These are phyloP conservation scores for Pantherophis guttatus DNA, from an alignment of 2,113 vertebrate species.

Conservation along the genomic window DNA sequence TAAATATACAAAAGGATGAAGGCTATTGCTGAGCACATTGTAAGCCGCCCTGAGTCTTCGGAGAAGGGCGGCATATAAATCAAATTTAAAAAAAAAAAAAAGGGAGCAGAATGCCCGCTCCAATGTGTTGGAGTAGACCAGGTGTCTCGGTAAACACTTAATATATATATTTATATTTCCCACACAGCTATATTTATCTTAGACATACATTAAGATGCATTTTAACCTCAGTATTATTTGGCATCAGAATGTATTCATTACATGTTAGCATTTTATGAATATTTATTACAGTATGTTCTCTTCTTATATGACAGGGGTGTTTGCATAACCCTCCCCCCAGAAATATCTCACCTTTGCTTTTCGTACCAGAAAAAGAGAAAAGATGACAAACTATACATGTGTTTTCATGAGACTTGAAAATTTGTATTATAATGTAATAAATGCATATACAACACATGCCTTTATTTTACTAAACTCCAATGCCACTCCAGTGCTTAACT, in stretches of 20 bases:
- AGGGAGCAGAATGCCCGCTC: too few relatives aligned
- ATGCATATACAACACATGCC: background rate
- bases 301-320: background rate
- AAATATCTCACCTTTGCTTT: background rate
- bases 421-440: background rate
- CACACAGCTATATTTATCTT: background rate
- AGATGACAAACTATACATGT: background rate
- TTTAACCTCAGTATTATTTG: background rate
- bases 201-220: background rate
- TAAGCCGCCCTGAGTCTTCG: too few relatives aligned
- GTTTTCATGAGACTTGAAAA: background rate
- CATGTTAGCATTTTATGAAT: background rate
- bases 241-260: background rate
- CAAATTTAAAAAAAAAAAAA: too few relatives aligned
- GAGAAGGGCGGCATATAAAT: too few relatives aligned
- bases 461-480: background rate
- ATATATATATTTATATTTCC: background rate
- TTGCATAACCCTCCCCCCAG: background rate
- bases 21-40: too few relatives aligned
- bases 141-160: too few relatives aligned
- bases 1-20: too few relatives aligned
- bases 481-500: background rate
- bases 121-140: too few relatives aligned
- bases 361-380: background rate
- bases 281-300: background rate